Evolutionary conservation across 2,797 vertebrate species (phyloP).

Genomic region (Peromyscus melanophrys): DNA sequence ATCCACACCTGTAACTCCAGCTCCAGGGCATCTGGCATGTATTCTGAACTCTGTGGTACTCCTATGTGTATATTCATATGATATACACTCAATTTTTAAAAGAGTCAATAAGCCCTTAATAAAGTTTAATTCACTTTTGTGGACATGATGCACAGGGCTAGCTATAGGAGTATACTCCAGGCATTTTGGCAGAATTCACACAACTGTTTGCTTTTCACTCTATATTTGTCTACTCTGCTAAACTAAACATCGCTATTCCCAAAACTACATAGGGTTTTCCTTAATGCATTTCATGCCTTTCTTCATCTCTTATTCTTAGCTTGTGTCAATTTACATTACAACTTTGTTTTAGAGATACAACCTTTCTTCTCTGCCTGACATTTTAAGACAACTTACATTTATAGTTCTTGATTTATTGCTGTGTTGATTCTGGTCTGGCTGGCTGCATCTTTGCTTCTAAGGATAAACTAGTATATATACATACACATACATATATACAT

Average conservation of each 20-base stretch:
- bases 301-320: background rate
- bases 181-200: background rate
- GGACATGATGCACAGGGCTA: background rate
- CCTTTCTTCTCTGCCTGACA: background rate
- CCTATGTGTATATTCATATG: background rate
- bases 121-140: background rate
- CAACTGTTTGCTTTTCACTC: background rate
- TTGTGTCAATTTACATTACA: background rate
- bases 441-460: background rate
- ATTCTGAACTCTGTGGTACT: too few species aligned
- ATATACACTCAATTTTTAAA: background rate
- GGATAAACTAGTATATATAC: too few species aligned
- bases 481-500: too few species aligned
- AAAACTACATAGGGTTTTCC: background rate
- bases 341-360: conserved; percentile 16
- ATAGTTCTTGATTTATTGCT: conserved; percentile 25
- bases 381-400: conserved; percentile 24
- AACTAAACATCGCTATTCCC: background rate
- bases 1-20: background rate
- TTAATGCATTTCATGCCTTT: background rate
- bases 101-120: background rate
- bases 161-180: background rate
- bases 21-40: background rate
- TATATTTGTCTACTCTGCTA: background rate
- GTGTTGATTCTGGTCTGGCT: background rate